Evolutionary conservation across 2,888 invertebrate species (phyloP).

Genomic region (Cataglyphis cursor): DNA sequence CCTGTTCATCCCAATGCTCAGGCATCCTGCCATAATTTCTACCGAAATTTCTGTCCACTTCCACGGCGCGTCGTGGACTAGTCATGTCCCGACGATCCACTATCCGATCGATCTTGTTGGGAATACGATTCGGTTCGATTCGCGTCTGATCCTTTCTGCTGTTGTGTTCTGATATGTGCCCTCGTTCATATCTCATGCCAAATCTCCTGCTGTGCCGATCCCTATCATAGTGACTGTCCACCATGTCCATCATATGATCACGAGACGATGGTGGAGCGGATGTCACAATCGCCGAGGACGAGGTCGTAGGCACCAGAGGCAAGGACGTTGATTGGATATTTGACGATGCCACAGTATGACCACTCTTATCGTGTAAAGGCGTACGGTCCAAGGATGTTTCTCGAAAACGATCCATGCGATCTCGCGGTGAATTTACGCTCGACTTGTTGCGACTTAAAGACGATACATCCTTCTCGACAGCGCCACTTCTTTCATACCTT

Average conservation of each 20-base stretch:
- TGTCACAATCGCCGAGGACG: constrained; percentile 64
- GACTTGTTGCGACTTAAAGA: constrained; percentile 69
- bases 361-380: constrained; percentile 66
- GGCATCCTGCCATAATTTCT: constrained; percentile 80
- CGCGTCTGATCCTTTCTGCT: constrained; percentile 75
- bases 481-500: constrained; percentile 78
- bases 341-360: constrained; percentile 59
- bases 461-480: constrained; percentile 79
- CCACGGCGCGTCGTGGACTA: constrained; percentile 81
- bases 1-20: constrained; percentile 84
- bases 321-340: constrained; percentile 57
- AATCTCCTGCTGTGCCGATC: constrained; percentile 78
- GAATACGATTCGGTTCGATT: constrained; percentile 63
- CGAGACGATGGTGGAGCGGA: constrained; percentile 70
- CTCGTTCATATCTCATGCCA: constrained; percentile 73
- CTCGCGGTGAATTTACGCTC: constrained; percentile 86
- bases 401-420: constrained; percentile 87
- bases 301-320: constrained; percentile 61
- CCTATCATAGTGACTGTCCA: constrained; percentile 78
- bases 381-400: constrained; percentile 88
- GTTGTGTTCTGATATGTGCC: constrained; percentile 79
- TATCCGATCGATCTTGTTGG: constrained; percentile 80
- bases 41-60: constrained; percentile 82
- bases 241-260: constrained; percentile 80
- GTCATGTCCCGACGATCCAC: constrained; percentile 78